These are phyloP conservation scores for Alloscopus bannaensis DNA, from an alignment of 2,888 invertebrate genomes.

Conservation along the genomic window DNA sequence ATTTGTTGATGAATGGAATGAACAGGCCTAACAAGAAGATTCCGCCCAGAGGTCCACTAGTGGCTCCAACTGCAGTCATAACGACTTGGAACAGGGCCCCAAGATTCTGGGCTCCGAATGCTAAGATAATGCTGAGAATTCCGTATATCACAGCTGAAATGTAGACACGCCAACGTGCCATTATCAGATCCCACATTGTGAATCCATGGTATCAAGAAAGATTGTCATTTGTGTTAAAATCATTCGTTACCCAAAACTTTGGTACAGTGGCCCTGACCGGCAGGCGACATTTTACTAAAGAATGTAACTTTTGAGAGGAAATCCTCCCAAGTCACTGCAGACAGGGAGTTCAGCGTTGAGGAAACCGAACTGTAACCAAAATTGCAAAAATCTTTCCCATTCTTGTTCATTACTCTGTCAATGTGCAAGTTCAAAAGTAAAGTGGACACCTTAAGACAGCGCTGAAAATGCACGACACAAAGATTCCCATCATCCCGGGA, in stretches of 20 bases:
- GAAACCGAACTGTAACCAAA: slow-evolving; percentile 64
- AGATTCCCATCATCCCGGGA: slow-evolving; percentile 71
- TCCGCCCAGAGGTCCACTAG: slow-evolving; percentile 61
- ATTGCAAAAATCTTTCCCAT: slow-evolving; percentile 12
- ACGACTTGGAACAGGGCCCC: slow-evolving; percentile 68
- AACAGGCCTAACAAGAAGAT: slow-evolving; percentile 69
- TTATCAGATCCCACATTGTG: no score
- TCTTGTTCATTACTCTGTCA: background rate
- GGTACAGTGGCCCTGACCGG: slow-evolving; percentile 55
- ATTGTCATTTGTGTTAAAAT: no score
- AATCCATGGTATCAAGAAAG: no score
- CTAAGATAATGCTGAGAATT: slow-evolving; percentile 55
- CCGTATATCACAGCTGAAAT: slow-evolving; percentile 64
- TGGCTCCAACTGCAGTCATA: slow-evolving; percentile 57
- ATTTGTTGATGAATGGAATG: slow-evolving; percentile 69
- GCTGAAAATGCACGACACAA: slow-evolving; percentile 66
- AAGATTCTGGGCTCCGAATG: slow-evolving; percentile 66
- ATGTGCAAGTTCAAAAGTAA: background rate
- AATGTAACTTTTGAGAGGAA: slow-evolving; percentile 61
- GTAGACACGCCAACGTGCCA: no score
- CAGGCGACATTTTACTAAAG: slow-evolving; percentile 60
- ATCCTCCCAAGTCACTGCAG: slow-evolving; percentile 70
- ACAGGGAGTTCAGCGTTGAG: slow-evolving; percentile 68
- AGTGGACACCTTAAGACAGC: slow-evolving; percentile 70
- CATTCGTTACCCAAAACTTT: slow-evolving; percentile 55